Conservation (phyloP, 2,113 vertebrate genomes). For the Ardeotis arabs region DNA sequence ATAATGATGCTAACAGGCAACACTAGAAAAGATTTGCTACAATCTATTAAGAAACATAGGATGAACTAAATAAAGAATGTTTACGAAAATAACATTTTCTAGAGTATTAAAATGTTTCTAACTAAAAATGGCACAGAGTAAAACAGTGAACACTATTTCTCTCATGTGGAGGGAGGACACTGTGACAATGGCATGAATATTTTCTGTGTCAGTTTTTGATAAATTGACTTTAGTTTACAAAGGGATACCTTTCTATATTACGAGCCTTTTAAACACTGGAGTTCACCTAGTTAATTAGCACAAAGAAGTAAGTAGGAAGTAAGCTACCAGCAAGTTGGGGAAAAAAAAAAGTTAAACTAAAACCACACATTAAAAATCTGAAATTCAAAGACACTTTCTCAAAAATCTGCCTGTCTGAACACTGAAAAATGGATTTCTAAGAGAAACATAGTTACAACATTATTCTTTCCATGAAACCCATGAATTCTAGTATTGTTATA, state of each 20-base stretch:
- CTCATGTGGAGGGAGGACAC: background rate
- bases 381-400: background rate
- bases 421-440: background rate
- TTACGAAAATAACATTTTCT: background rate
- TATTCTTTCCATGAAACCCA: background rate
- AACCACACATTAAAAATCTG: background rate
- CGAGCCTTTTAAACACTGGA: background rate
- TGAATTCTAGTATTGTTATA: background rate
- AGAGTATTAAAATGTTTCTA: background rate
- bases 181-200: background rate
- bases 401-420: background rate
- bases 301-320: background rate
- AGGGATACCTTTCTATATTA: background rate
- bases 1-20: background rate
- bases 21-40: background rate
- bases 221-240: background rate
- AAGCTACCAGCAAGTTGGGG: background rate
- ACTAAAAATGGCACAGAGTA: background rate
- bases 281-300: background rate
- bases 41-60: background rate
- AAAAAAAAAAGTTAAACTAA: background rate
- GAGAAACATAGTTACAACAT: background rate
- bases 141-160: background rate
- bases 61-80: background rate
- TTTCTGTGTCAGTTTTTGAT: background rate